Evolutionary conservation across 2,797 vertebrate genomes (phyloP).

Genomic region (Scolopax rusticola): DNA sequence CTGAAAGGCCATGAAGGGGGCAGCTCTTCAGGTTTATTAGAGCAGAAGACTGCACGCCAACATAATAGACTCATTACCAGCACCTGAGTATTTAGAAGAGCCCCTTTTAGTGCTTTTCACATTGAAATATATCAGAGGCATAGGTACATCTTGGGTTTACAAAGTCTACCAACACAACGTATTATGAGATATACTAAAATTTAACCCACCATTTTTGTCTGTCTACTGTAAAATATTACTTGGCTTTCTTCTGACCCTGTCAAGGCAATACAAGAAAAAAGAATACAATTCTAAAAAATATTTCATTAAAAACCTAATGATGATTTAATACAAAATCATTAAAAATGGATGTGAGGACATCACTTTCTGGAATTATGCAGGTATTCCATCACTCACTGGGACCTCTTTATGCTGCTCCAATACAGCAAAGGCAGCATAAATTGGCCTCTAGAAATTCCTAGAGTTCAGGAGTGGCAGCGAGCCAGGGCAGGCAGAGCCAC

Average conservation of each 20-base stretch:
- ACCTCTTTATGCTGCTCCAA: not conserved
- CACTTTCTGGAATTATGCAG: not conserved
- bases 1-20: not conserved
- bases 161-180: not conserved
- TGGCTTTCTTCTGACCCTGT: not conserved
- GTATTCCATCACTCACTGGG: not conserved
- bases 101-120: not conserved
- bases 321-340: not conserved
- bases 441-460: not conserved
- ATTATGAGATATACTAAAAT: not conserved
- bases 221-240: not conserved
- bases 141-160: not conserved
- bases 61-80: not conserved
- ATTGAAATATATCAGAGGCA: not conserved
- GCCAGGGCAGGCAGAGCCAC: not conserved
- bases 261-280: not conserved
- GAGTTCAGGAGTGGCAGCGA: not conserved
- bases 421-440: not conserved
- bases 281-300: not conserved
- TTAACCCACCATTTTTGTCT: not conserved
- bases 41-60: not conserved
- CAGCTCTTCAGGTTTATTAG: not conserved
- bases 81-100: not conserved
- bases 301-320: not conserved
- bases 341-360: not conserved